Conservation (phyloP, 2,113 vertebrate species). For the Talpa occidentalis region DNA sequence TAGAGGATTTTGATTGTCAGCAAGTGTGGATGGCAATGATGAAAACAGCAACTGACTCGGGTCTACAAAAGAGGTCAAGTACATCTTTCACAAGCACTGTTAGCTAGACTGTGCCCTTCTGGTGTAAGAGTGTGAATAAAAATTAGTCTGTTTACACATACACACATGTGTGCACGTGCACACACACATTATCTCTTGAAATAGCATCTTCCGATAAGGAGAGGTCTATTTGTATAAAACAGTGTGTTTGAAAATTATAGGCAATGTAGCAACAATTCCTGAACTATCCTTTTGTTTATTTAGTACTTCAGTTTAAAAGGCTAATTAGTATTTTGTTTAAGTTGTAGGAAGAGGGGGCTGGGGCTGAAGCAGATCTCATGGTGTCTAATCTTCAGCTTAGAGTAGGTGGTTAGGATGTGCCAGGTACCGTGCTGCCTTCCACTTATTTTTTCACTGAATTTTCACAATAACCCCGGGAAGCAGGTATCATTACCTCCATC, state of each 20-base stretch:
- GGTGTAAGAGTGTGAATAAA: background rate
- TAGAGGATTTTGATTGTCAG: background rate
- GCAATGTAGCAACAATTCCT: background rate
- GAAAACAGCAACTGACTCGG: background rate
- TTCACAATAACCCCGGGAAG: background rate
- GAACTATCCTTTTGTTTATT: conserved; percentile 10
- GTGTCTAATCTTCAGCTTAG: background rate
- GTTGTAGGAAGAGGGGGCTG: background rate
- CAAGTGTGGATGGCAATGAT: background rate
- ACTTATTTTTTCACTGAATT: background rate
- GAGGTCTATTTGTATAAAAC: background rate
- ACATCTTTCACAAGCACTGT: background rate
- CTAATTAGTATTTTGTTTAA: conserved; percentile 41
- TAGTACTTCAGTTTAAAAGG: conserved; percentile 29
- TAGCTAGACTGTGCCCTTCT: background rate
- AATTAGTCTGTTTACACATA: background rate
- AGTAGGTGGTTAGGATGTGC: background rate
- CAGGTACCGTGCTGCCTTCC: background rate
- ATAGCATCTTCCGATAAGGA: background rate
- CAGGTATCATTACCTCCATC: background rate
- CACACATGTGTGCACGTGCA: too few species aligned
- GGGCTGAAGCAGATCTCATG: background rate
- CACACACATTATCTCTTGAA: background rate
- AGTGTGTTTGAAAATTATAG: conserved; percentile 8
- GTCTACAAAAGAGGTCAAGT: background rate